These are phyloP conservation scores for Villa cingulata DNA, from an alignment of 2,888 invertebrate genomes.

Conservation along the genomic window DNA sequence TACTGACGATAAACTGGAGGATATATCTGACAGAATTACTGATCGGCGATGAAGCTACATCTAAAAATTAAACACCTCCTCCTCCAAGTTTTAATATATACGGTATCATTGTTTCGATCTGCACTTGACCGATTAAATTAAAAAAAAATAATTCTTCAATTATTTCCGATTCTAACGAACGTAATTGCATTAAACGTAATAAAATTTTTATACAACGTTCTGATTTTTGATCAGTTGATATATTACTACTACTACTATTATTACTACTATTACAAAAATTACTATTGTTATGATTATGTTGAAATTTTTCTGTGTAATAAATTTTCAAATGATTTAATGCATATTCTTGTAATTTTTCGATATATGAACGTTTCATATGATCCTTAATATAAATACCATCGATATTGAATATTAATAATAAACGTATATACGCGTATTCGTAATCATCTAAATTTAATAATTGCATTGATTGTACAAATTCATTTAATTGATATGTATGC, in stretches of 20 bases:
- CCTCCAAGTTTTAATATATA: conserved; percentile 55
- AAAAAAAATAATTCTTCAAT: conserved; percentile 89
- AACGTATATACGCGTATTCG: conserved; percentile 79
- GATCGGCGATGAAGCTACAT: no score
- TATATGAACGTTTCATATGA: conserved; percentile 37
- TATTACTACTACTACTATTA: not conserved
- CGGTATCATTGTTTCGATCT: conserved; percentile 90
- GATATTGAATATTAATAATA: conserved; percentile 69
- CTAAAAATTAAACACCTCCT: conserved; percentile 12
- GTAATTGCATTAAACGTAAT: conserved; percentile 52
- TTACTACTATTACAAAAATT: no score
- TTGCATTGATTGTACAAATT: conserved; percentile 62
- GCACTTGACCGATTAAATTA: conserved; percentile 80
- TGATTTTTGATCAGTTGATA: conserved; percentile 24
- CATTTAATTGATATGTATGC: conserved; percentile 69
- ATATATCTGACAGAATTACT: no score
- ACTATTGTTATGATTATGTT: not conserved
- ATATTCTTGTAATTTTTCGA: conserved; percentile 46
- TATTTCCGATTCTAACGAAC: conserved; percentile 57
- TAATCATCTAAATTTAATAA: conserved; percentile 62
- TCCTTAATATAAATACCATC: conserved; percentile 39
- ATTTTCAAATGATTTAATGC: conserved; percentile 44
- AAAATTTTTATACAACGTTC: conserved; percentile 38
- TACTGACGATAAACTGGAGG: no score
- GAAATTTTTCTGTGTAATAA: not conserved